phyloP scores from a whole-genome alignment of 2,888 invertebrate genomes.

The Tetheella fluctuosa region DNA sequence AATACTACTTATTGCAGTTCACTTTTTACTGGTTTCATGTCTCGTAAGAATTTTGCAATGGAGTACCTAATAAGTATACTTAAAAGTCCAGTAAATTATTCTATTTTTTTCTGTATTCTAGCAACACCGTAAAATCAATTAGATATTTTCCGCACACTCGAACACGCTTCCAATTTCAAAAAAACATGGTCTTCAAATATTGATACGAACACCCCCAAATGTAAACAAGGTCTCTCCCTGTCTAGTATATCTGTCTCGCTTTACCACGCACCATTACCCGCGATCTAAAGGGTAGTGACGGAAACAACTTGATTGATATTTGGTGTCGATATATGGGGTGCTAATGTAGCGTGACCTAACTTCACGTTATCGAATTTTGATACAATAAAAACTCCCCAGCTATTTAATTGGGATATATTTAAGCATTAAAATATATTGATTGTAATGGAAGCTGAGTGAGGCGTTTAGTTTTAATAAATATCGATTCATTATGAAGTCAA shows the following conservation, averaged over 20 bases:
- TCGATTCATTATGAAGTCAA: too few relatives aligned
- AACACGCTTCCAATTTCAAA: background rate
- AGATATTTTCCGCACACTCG: background rate
- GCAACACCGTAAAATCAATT: background rate
- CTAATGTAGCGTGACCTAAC: slow-evolving; percentile 47
- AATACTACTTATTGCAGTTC: background rate
- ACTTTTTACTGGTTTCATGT: background rate
- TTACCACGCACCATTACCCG: slow-evolving; percentile 41
- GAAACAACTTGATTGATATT: slow-evolving; percentile 52
- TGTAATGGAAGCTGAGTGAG: too few relatives aligned
- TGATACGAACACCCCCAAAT: slow-evolving; percentile 11
- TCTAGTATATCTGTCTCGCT: slow-evolving; percentile 23
- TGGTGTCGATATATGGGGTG: slow-evolving; percentile 42
- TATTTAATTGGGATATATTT: background rate
- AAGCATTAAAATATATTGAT: too few relatives aligned
- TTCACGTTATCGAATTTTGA: background rate
- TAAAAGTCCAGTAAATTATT: background rate
- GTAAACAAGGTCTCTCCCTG: slow-evolving; percentile 15
- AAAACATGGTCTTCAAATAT: slow-evolving; percentile 3
- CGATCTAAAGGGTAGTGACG: slow-evolving; percentile 38
- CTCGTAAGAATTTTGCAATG: background rate
- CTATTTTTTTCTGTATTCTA: background rate
- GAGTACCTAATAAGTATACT: background rate
- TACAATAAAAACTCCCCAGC: background rate
- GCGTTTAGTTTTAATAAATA: too few relatives aligned